These are phyloP conservation scores for Dryas iulia DNA, from an alignment of 1,140 invertebrate genomes.

Conservation along the genomic window DNA sequence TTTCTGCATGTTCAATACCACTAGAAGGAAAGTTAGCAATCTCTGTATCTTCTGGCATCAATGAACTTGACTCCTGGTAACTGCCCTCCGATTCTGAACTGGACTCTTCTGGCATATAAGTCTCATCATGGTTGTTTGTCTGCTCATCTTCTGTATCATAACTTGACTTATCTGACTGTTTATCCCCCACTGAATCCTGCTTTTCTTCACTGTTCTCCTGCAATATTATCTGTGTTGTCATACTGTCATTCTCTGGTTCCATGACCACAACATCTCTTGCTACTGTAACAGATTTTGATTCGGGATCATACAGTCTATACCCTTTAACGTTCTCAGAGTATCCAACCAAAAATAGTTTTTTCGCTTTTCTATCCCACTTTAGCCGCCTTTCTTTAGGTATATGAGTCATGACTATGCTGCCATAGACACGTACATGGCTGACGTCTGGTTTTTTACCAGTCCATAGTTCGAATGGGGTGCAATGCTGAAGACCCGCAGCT, in stretches of 20 bases:
- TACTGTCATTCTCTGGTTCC: constrained; percentile 17
- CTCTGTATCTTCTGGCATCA: constrained; percentile 10
- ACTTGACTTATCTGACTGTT: constrained; percentile 11
- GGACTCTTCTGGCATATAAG: constrained; percentile 3
- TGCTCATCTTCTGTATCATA: constrained; percentile 9
- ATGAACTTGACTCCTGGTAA: too few relatives aligned
- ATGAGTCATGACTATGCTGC: constrained; percentile 4
- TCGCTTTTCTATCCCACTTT: constrained; percentile 10
- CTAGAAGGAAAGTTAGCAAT: constrained; percentile 10
- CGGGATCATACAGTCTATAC: constrained; percentile 20
- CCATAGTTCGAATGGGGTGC: constrained; percentile 6
- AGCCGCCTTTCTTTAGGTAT: constrained; percentile 10
- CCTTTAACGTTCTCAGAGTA: constrained; percentile 15
- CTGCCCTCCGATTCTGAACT: too few relatives aligned
- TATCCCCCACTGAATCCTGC: constrained; percentile 17
- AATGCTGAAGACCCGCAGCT: constrained; percentile 2
- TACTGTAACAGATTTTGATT: constrained; percentile 15
- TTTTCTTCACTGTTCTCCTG: constrained; percentile 14
- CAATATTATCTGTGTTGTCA: constrained; percentile 16
- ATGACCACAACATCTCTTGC: constrained; percentile 21
- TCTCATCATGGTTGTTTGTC: constrained; percentile 14
- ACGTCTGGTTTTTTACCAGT: constrained; percentile 10
- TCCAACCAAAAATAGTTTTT: constrained; percentile 11
- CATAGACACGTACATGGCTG: too few relatives aligned
- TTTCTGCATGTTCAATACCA: constrained; percentile 16